Conservation (phyloP, 2,113 vertebrate species). For the Oncorhynchus clarkii region DNA sequence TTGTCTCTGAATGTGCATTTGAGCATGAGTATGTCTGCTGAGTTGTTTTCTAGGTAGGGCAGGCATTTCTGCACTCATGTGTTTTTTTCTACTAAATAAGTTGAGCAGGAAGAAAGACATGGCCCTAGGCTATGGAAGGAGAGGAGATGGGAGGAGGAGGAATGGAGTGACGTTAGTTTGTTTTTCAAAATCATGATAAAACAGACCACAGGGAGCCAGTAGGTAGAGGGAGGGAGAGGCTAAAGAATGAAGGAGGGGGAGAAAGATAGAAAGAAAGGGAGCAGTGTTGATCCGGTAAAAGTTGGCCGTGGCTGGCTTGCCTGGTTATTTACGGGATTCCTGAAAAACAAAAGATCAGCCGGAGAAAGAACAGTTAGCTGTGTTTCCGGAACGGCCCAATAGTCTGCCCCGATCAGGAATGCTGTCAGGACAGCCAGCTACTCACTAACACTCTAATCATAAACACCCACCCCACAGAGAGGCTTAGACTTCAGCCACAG, state of each 20-base stretch:
- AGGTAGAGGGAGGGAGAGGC: slow-evolving; percentile 11
- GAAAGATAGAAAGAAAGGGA: slow-evolving; percentile 13
- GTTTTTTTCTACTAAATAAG: background rate
- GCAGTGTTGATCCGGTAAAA: slow-evolving; percentile 15
- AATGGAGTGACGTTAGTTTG: slow-evolving; percentile 38
- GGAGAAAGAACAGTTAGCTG: slow-evolving; percentile 7
- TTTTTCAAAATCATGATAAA: slow-evolving; percentile 33
- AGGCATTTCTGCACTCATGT: background rate
- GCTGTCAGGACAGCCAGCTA: slow-evolving; percentile 6
- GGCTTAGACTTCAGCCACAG: background rate
- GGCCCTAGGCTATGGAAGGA: slow-evolving; percentile 7
- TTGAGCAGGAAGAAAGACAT: slow-evolving; percentile 13
- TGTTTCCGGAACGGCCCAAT: slow-evolving; percentile 6
- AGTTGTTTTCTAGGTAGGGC: background rate
- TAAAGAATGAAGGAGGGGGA: slow-evolving; percentile 5
- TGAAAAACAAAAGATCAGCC: slow-evolving; percentile 12
- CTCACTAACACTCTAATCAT: slow-evolving; percentile 13
- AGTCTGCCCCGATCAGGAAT: slow-evolving; percentile 3
- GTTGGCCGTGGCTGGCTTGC: background rate
- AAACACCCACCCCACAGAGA: background rate
- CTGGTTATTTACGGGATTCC: slow-evolving; percentile 20
- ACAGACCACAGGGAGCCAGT: slow-evolving; percentile 30
- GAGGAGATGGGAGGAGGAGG: slow-evolving; percentile 24
- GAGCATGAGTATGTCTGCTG: background rate
- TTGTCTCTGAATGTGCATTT: too few species aligned